A percentile compares a stretch with the other conserved stretches of the same genome.
Evolutionary conservation across 1,140 invertebrate genomes (phyloP).

Genomic region (Bilobella aurantiaca): DNA sequence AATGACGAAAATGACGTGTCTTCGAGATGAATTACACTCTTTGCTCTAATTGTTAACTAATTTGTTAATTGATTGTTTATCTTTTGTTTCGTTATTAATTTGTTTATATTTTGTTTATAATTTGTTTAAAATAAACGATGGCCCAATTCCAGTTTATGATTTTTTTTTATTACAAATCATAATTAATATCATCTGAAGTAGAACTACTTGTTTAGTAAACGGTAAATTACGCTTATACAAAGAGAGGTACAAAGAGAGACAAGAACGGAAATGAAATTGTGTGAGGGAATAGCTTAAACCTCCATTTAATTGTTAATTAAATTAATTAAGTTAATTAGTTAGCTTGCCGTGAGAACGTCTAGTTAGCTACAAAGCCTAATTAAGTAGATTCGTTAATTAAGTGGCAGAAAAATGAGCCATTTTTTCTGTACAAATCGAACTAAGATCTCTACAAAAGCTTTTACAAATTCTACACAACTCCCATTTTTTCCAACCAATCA

Average conservation of each 20-base stretch:
- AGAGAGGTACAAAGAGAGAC: conserved; percentile 9
- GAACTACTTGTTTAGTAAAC: too few relatives aligned
- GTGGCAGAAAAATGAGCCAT: background rate
- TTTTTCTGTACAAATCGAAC: background rate
- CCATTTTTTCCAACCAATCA: background rate
- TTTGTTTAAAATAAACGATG: conserved; percentile 9
- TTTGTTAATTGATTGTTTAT: too few relatives aligned
- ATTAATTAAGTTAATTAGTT: conserved; percentile 1
- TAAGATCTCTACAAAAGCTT: background rate
- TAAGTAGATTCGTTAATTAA: too few relatives aligned
- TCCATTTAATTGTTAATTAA: background rate
- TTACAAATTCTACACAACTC: background rate
- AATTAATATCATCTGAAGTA: conserved; percentile 21
- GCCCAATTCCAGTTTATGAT: background rate
- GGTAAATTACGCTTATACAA: conserved; percentile 23
- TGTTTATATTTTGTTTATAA: background rate
- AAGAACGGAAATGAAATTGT: background rate
- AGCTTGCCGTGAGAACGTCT: too few relatives aligned
- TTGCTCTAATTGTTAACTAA: too few relatives aligned
- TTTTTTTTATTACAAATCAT: conserved; percentile 24
- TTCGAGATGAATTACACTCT: too few relatives aligned
- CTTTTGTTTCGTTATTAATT: background rate
- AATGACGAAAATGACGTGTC: too few relatives aligned
- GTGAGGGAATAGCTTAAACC: conserved; percentile 2
- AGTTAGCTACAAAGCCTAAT: too few relatives aligned